These are phyloP conservation scores for Clanis bilineata DNA, from an alignment of 2,888 invertebrate genomes.

Conservation along the genomic window DNA sequence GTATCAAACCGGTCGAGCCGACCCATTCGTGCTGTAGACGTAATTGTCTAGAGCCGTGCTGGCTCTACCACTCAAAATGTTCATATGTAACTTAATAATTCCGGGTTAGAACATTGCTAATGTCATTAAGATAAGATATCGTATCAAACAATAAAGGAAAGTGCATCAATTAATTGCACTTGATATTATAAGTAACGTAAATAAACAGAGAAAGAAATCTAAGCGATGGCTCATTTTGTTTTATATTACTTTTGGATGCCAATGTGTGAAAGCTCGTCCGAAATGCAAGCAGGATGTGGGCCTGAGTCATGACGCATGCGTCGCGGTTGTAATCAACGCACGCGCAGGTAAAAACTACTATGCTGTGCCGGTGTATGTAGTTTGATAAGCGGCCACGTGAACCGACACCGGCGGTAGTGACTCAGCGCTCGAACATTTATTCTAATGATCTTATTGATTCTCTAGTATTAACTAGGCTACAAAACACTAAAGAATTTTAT, in stretches of 20 bases:
- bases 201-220: conserved; percentile 16
- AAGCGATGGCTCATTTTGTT: not conserved
- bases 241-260: conserved; percentile 19
- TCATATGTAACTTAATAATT: conserved; percentile 38
- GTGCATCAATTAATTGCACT: conserved; percentile 28
- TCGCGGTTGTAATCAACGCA: conserved; percentile 59
- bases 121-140: conserved; percentile 40
- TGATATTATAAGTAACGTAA: conserved; percentile 21
- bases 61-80: too few relatives aligned
- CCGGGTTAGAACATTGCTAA: conserved; percentile 31
- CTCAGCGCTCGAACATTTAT: conserved; percentile 44
- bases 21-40: too few relatives aligned
- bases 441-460: conserved; percentile 16
- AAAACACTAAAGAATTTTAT: conserved; percentile 11
- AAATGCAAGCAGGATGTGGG: conserved; percentile 72
- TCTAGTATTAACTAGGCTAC: not conserved
- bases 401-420: conserved; percentile 58
- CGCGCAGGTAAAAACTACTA: conserved; percentile 71
- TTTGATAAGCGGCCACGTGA: conserved; percentile 74
- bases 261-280: conserved; percentile 68
- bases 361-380: conserved; percentile 52
- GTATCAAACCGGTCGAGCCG: too few relatives aligned
- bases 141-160: conserved; percentile 25
- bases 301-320: conserved; percentile 48
- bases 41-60: too few relatives aligned